These are phyloP conservation scores for Agapornis canus DNA, from an alignment of 2,797 vertebrate genomes.

Conservation along the genomic window DNA sequence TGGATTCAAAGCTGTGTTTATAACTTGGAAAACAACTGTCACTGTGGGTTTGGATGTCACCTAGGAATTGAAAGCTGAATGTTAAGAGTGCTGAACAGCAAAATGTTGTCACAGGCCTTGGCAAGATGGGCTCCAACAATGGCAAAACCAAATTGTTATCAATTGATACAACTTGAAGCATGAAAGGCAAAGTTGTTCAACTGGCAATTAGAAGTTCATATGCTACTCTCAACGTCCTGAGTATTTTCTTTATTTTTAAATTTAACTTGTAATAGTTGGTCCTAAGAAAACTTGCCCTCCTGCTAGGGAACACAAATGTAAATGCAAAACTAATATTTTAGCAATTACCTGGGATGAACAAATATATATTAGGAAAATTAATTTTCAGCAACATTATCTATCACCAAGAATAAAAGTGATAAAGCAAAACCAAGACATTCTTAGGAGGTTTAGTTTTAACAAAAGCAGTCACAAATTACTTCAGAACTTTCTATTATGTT, in stretches of 20 bases:
- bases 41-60: conserved; percentile 5
- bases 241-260: conserved; percentile 1
- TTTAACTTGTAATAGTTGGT: background rate
- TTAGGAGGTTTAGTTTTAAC: conserved; percentile 1
- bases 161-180: background rate
- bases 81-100: conserved; percentile 14
- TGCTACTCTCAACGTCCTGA: background rate
- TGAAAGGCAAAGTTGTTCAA: background rate
- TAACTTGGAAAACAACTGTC: conserved; percentile 55
- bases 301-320: background rate
- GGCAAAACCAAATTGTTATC: conserved; percentile 13
- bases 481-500: background rate
- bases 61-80: conserved; percentile 35
- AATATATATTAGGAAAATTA: conserved; percentile 31
- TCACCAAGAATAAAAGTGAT: conserved; percentile 26
- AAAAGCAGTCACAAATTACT: background rate
- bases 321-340: background rate
- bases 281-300: background rate
- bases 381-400: conserved; percentile 53
- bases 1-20: conserved; percentile 17
- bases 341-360: background rate
- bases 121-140: background rate
- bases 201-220: background rate
- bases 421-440: conserved; percentile 51
- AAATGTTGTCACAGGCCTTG: conserved; percentile 12